phyloP scores from a whole-genome alignment of 2,113 vertebrate species.

The Lepisosteus osseus region DNA sequence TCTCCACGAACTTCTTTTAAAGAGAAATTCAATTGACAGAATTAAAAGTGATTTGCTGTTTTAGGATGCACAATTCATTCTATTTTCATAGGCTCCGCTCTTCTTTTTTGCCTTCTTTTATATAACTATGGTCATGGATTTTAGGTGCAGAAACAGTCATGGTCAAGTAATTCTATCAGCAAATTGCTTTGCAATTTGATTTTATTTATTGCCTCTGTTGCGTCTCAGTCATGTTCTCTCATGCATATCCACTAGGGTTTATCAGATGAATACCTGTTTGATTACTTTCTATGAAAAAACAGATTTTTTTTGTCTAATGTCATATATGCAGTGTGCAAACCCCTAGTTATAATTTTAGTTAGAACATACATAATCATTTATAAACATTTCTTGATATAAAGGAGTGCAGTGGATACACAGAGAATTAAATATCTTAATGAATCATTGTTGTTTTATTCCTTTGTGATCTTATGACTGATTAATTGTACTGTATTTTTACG shows the following conservation, averaged over 20 bases:
- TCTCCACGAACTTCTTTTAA: no score
- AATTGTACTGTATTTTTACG: no score
- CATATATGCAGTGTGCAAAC: neutral
- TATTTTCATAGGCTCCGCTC: conserved; percentile 10
- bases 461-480: no score
- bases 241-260: conserved; percentile 13
- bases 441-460: no score
- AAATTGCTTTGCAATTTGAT: conserved; percentile 22
- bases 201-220: conserved; percentile 21
- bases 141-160: conserved; percentile 8
- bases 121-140: conserved; percentile 2
- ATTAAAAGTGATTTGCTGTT: no score
- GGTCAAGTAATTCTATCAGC: neutral
- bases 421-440: no score
- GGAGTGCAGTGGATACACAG: no score
- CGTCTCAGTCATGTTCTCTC: conserved; percentile 15
- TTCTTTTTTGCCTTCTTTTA: conserved; percentile 3
- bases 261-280: neutral
- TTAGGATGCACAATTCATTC: conserved; percentile 3
- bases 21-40: no score
- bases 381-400: neutral
- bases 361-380: conserved; percentile 16
- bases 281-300: neutral
- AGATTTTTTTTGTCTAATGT: neutral
- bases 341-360: neutral